Conservation (phyloP, 2,797 vertebrate genomes). For the Pygocentrus nattereri region DNA sequence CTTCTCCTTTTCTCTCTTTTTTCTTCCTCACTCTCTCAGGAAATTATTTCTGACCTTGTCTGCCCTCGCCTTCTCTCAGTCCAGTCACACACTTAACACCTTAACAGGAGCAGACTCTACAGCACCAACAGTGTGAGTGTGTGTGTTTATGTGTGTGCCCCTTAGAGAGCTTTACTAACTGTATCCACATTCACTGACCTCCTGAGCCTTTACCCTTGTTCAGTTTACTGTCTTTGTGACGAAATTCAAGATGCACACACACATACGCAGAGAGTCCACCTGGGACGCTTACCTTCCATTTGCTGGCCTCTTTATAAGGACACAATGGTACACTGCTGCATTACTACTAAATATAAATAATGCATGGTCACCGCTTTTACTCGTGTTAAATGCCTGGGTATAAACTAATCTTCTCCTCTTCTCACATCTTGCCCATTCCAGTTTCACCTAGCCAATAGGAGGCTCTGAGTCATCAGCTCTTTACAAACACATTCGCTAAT, state of each 20-base stretch:
- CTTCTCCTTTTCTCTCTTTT: background rate
- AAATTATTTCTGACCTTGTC: constrained; percentile 80
- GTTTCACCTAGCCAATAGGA: constrained; percentile 31
- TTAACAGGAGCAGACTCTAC: constrained; percentile 54
- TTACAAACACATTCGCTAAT: constrained; percentile 32
- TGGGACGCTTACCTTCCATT: constrained; percentile 71
- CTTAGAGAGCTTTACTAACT: constrained; percentile 53
- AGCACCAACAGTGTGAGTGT: too few species aligned
- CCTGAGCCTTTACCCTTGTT: constrained; percentile 67
- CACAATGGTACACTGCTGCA: constrained; percentile 77
- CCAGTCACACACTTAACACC: constrained; percentile 73
- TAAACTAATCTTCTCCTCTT: constrained; percentile 36
- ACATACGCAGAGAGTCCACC: constrained; percentile 55
- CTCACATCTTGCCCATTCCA: constrained; percentile 17
- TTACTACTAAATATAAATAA: constrained; percentile 83
- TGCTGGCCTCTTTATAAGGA: constrained; percentile 78
- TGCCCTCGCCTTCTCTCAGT: constrained; percentile 74
- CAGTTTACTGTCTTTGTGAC: constrained; percentile 70
- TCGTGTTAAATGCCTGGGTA: constrained; percentile 34
- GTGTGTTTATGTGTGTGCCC: constrained; percentile 40
- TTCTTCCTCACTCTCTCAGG: constrained; percentile 45
- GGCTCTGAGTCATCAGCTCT: constrained; percentile 43
- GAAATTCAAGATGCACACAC: constrained; percentile 59
- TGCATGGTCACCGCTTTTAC: constrained; percentile 82
- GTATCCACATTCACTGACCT: constrained; percentile 59